These are phyloP conservation scores for Pocillopora damicornis DNA, from an alignment of 64 coral and sea anemone genomes.

Conservation along the genomic window DNA sequence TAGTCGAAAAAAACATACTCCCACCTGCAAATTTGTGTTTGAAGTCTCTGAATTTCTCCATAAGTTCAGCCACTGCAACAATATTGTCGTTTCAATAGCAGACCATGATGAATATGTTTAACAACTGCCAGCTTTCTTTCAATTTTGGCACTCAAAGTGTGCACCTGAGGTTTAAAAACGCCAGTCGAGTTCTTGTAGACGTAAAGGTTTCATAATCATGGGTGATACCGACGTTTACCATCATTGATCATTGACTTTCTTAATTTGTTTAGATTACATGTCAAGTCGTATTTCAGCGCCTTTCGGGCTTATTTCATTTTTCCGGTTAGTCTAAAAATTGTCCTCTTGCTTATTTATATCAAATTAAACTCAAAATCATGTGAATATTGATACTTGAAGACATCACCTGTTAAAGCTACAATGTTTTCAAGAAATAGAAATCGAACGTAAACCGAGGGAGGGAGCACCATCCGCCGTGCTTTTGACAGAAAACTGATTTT, in stretches of 20 bases:
- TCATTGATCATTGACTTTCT: not conserved
- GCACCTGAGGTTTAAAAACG: constrained; percentile 27
- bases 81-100: not conserved
- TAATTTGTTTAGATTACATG: not conserved
- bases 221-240: constrained; percentile 8
- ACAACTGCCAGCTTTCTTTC: not conserved
- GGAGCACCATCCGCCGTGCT: no score
- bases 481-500: no score
- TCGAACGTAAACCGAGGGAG: no score
- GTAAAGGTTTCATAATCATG: constrained; percentile 32
- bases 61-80: not conserved
- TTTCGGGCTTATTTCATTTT: not conserved
- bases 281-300: not conserved
- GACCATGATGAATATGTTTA: constrained; percentile 23
- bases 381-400: not conserved
- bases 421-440: no score
- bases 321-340: not conserved
- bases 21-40: constrained; percentile 10
- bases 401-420: no score
- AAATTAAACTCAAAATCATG: not conserved
- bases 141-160: constrained; percentile 6
- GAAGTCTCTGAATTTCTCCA: not conserved
- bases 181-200: constrained; percentile 44
- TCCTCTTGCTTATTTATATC: not conserved
- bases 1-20: not conserved